Percentiles rank a stretch among this genome's conserved stretches.
phyloP scores from a whole-genome alignment of 2,797 vertebrate genomes.

The Tiaroga cobitis region DNA sequence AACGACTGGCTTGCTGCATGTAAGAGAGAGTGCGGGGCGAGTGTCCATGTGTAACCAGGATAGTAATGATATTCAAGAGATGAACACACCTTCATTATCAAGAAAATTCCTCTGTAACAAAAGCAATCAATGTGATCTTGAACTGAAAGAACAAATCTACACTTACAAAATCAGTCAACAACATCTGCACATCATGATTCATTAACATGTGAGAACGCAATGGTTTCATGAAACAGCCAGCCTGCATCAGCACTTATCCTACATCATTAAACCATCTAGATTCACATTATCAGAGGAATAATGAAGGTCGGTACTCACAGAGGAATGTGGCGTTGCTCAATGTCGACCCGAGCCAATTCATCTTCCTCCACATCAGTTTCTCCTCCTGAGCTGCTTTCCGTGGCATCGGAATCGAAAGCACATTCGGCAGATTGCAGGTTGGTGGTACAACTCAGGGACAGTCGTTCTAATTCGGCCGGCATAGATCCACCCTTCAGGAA shows the following conservation, averaged over 20 bases:
- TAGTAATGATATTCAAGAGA: not conserved
- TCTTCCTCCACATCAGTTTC: conserved; percentile 87
- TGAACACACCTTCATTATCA: not conserved
- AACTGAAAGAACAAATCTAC: not conserved
- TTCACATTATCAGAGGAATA: not conserved
- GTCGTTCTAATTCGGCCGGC: conserved; percentile 82
- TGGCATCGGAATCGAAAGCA: conserved; percentile 87
- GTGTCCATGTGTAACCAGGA: not conserved
- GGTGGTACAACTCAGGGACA: conserved; percentile 81
- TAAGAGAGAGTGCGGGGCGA: not conserved
- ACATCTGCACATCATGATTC: not conserved
- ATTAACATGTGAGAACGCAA: not conserved
- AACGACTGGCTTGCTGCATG: not conserved
- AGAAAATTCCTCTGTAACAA: not conserved
- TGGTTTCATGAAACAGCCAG: not conserved
- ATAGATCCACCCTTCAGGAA: conserved; percentile 80
- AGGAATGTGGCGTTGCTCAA: conserved; percentile 80
- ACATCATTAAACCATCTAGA: not conserved
- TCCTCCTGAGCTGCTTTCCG: conserved; percentile 87
- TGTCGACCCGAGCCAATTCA: conserved; percentile 77
- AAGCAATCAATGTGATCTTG: not conserved
- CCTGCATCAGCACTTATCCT: not conserved
- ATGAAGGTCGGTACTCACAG: conserved; percentile 78
- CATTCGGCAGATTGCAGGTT: conserved; percentile 79
- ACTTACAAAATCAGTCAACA: not conserved